Evolutionary conservation across 2,888 invertebrate species (phyloP).

Genomic region (Diadegma fenestrale): DNA sequence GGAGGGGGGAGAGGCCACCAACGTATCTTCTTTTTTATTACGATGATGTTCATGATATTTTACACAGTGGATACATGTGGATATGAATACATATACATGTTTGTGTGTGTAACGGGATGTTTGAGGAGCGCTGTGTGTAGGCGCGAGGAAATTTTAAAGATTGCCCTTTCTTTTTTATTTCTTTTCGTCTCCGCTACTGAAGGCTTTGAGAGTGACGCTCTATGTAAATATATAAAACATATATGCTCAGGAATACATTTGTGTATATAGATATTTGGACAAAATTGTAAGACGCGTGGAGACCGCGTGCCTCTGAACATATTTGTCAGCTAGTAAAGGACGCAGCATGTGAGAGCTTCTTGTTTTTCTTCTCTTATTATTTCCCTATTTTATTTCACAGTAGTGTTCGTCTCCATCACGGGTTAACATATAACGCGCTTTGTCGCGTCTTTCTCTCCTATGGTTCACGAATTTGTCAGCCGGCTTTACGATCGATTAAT

Average conservation of each 20-base stretch:
- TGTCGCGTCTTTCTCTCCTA: conserved; percentile 50
- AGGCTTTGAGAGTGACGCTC: conserved; percentile 11
- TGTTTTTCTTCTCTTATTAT: conserved; percentile 21
- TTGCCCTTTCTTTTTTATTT: conserved; percentile 37
- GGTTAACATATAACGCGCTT: conserved; percentile 54
- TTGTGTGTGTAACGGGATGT: neutral
- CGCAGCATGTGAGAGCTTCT: conserved; percentile 7
- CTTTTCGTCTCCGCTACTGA: conserved; percentile 17
- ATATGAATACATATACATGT: neutral
- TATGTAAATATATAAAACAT: conserved; percentile 10
- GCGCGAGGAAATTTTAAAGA: conserved; percentile 56
- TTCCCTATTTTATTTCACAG: neutral
- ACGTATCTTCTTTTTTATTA: conserved; percentile 40
- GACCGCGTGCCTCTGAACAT: conserved; percentile 60
- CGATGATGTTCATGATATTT: conserved; percentile 11
- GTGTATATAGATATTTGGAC: neutral
- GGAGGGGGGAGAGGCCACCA: conserved; percentile 1
- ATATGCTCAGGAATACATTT: conserved; percentile 1
- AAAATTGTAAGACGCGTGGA: conserved; percentile 58
- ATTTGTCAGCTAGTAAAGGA: conserved; percentile 58
- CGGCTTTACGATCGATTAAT: conserved; percentile 71
- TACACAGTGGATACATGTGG: neutral
- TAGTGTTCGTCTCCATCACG: conserved; percentile 22
- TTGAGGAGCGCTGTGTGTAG: conserved; percentile 36
- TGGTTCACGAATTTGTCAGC: conserved; percentile 69